These are phyloP conservation scores for Stichodactyla helianthus DNA, from an alignment of 64 coral and sea anemone species.

Conservation along the genomic window DNA sequence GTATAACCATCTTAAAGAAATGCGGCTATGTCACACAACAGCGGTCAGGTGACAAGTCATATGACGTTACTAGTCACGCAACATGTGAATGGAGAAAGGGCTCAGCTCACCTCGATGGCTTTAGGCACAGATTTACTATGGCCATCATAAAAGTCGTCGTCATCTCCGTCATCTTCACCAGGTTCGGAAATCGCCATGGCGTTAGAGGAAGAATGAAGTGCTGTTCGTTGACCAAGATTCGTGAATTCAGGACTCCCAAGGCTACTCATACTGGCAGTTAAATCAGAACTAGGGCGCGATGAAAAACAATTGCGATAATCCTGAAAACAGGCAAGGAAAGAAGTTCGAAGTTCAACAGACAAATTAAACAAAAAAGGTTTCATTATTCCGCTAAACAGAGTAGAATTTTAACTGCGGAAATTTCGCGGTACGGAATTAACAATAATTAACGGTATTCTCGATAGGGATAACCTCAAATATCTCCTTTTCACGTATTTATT, in stretches of 20 bases:
- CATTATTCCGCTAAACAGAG: too few relatives aligned
- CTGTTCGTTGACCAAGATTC: not conserved
- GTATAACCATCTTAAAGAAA: too few relatives aligned
- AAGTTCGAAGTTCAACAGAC: too few relatives aligned
- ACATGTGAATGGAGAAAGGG: not conserved
- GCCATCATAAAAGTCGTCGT: slow-evolving; percentile 23
- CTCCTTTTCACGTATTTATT: too few relatives aligned
- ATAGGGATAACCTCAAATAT: too few relatives aligned
- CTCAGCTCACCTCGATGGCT: slow-evolving; percentile 33
- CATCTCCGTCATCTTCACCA: not conserved
- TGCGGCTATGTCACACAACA: too few relatives aligned
- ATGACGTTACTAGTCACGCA: too few relatives aligned
- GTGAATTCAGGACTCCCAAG: slow-evolving; percentile 63
- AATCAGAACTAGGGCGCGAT: slow-evolving; percentile 75
- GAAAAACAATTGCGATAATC: slow-evolving; percentile 96
- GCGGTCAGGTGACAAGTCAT: too few relatives aligned
- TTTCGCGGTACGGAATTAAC: too few relatives aligned
- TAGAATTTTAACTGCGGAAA: too few relatives aligned
- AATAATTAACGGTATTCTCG: too few relatives aligned
- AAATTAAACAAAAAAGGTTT: too few relatives aligned
- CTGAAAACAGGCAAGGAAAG: slow-evolving; percentile 3
- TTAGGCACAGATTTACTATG: slow-evolving; percentile 70
- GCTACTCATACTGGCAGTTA: slow-evolving; percentile 69
- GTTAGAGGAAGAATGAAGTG: not conserved
- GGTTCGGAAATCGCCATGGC: not conserved